Conservation (phyloP, 2,888 invertebrate species). For the Torymus auratus region DNA sequence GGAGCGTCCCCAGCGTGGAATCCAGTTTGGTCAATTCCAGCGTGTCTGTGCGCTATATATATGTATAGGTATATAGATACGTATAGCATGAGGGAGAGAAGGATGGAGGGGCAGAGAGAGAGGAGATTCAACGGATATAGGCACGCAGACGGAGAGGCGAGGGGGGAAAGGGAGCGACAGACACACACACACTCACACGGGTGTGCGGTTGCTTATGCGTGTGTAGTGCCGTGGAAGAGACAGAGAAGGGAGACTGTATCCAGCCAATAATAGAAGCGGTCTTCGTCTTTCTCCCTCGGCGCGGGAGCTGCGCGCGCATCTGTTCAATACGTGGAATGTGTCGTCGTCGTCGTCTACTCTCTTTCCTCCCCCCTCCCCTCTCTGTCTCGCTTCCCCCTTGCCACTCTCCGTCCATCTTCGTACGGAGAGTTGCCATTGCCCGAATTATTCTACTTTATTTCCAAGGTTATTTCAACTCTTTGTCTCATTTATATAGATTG, state of each 20-base stretch:
- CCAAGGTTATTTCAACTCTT: conserved; percentile 55
- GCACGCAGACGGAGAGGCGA: background rate
- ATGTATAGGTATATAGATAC: background rate
- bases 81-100: background rate
- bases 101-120: conserved; percentile 16
- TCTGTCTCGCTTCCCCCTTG: conserved; percentile 42
- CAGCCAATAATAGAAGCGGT: conserved; percentile 58
- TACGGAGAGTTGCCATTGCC: conserved; percentile 52
- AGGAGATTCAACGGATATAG: background rate
- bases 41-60: too few species aligned
- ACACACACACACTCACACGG: background rate
- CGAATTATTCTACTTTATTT: conserved; percentile 58
- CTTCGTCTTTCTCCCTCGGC: conserved; percentile 46
- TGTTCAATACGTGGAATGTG: conserved; percentile 64
- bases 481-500: conserved; percentile 57
- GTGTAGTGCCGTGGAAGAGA: background rate
- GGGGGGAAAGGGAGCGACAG: conserved; percentile 15
- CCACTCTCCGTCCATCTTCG: conserved; percentile 59
- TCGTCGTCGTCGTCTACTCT: conserved; percentile 57
- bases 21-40: conserved; percentile 37
- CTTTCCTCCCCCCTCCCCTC: conserved; percentile 41
- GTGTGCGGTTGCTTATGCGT: too few species aligned
- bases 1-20: conserved; percentile 18
- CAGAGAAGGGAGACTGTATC: conserved; percentile 40
- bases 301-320: conserved; percentile 62